Percentiles rank a stretch among this genome's conserved stretches.
Conservation (phyloP, 2,888 invertebrate genomes). For the Drosophila ustulata region DNA sequence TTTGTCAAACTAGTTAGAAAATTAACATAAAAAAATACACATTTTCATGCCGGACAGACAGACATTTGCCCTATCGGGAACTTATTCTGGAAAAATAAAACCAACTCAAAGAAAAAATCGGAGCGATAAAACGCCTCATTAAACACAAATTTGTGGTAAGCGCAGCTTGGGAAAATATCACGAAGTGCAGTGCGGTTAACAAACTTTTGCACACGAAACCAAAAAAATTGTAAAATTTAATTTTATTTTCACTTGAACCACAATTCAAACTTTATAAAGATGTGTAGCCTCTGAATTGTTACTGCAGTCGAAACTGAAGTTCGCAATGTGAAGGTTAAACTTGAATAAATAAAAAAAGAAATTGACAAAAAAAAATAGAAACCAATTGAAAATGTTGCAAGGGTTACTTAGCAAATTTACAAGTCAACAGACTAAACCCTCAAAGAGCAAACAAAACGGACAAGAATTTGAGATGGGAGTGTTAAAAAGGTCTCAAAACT, state of each 20-base stretch:
- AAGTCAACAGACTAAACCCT: constrained; percentile 10
- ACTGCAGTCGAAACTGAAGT: constrained; percentile 39
- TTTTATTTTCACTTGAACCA: not conserved
- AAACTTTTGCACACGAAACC: constrained; percentile 56
- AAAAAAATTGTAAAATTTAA: not conserved
- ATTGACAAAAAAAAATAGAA: not conserved
- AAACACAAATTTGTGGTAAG: constrained; percentile 44
- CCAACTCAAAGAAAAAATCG: constrained; percentile 3
- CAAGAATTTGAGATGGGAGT: constrained; percentile 27
- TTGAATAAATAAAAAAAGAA: constrained; percentile 1
- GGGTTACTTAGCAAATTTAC: constrained; percentile 47
- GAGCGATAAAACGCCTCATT: constrained; percentile 37
- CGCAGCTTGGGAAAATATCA: constrained; percentile 26
- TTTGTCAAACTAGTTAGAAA: constrained; percentile 29
- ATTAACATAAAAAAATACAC: constrained; percentile 5
- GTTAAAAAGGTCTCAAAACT: constrained; percentile 24
- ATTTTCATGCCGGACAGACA: not conserved
- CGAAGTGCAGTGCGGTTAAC: constrained; percentile 57
- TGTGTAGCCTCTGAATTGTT: not conserved
- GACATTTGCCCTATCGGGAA: constrained; percentile 3
- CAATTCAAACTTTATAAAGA: constrained; percentile 27
- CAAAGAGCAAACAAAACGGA: constrained; percentile 21
- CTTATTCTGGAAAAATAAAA: constrained; percentile 26
- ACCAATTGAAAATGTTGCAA: constrained; percentile 46
- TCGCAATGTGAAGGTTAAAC: constrained; percentile 51